Evolutionary conservation across 2,113 vertebrate species (phyloP).

Genomic region (Psittacara wagleri): DNA sequence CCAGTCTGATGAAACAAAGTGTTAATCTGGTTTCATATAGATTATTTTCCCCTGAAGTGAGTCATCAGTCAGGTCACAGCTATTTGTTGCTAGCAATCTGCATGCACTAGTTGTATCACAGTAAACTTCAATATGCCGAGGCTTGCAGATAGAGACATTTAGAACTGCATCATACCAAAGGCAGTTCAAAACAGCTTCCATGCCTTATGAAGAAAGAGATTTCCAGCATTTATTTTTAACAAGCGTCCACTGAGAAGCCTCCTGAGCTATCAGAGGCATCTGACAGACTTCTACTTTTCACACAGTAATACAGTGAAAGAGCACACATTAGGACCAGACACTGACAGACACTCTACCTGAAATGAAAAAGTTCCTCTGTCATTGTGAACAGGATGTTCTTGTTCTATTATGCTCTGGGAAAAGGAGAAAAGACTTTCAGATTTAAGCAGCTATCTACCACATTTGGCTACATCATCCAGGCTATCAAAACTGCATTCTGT

Average conservation of each 20-base stretch:
- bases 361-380: conserved; percentile 71
- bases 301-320: background rate
- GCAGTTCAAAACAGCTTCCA: background rate
- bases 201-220: background rate
- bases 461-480: background rate
- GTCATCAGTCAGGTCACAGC: background rate
- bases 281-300: background rate
- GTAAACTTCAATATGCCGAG: background rate
- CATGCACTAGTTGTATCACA: background rate
- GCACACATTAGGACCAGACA: background rate
- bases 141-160: background rate
- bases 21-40: background rate
- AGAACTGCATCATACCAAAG: background rate
- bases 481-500: background rate
- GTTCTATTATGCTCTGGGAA: conserved; percentile 37
- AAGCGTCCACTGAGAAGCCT: background rate
- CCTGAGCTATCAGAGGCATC: background rate
- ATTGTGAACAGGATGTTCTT: conserved; percentile 63
- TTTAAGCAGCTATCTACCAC: background rate
- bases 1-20: background rate
- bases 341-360: conserved; percentile 63
- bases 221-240: background rate
- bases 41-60: background rate
- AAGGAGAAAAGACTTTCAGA: background rate
- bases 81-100: background rate